Conservation (phyloP, 2,888 invertebrate genomes). For the Nasonia oneida region DNA sequence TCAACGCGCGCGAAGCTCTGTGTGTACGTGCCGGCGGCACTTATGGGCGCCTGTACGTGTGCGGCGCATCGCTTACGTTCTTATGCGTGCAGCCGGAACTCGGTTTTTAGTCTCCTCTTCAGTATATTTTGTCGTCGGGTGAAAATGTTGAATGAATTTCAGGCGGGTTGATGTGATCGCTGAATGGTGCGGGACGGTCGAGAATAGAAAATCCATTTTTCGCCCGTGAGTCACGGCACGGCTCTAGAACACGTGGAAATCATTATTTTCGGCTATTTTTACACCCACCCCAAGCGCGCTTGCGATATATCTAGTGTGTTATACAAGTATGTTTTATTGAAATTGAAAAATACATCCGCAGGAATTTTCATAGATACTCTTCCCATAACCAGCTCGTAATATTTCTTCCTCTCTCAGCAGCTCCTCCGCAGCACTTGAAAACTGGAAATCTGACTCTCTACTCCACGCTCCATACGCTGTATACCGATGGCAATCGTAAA, state of each 20-base stretch:
- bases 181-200: background rate
- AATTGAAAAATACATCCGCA: background rate
- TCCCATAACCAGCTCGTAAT: background rate
- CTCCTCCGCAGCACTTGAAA: background rate
- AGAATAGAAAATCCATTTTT: constrained; percentile 4
- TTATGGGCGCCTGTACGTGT: background rate
- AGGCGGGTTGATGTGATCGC: background rate
- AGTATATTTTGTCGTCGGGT: background rate
- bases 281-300: background rate
- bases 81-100: background rate
- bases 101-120: too few relatives aligned
- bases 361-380: background rate
- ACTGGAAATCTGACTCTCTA: constrained; percentile 2
- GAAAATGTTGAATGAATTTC: background rate
- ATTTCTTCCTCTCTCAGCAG: background rate
- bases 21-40: background rate
- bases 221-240: background rate
- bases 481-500: constrained; percentile 28
- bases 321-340: background rate
- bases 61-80: background rate
- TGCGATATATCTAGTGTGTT: background rate
- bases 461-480: too few relatives aligned
- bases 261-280: constrained; percentile 14
- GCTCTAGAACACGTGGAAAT: background rate
- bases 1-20: background rate